These are phyloP conservation scores for Stegana nigrithorax DNA, from an alignment of 2,888 invertebrate genomes.

Conservation along the genomic window DNA sequence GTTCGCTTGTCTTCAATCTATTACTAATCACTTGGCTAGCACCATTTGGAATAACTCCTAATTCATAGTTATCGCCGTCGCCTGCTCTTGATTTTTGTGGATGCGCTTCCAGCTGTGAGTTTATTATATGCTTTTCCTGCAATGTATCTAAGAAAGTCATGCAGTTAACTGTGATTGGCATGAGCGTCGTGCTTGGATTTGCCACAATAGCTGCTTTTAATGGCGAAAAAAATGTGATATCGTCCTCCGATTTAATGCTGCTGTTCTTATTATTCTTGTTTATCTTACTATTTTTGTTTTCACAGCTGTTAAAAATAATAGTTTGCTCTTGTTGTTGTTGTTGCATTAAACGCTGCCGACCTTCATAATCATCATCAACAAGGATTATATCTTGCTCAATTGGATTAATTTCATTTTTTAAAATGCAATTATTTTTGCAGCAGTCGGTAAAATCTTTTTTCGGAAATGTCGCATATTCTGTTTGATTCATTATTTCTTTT, in stretches of 20 bases:
- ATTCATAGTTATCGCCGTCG: slow-evolving; percentile 19
- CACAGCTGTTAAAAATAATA: neutral
- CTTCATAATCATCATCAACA: neutral
- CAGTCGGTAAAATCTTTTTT: neutral
- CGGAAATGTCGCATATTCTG: neutral
- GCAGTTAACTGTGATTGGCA: neutral
- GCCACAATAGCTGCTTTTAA: neutral
- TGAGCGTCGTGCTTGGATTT: neutral
- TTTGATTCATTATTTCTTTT: neutral
- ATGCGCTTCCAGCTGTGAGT: neutral
- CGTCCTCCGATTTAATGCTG: neutral
- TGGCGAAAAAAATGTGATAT: neutral
- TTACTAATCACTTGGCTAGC: no score
- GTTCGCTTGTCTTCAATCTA: neutral
- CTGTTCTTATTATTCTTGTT: neutral
- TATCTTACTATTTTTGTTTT: neutral
- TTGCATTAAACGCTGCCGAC: neutral
- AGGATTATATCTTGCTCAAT: neutral
- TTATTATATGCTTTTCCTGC: neutral
- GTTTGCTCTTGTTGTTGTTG: neutral
- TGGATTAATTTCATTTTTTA: neutral
- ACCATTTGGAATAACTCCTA: neutral
- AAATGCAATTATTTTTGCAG: neutral
- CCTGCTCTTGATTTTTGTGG: neutral
- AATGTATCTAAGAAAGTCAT: no score